Evolutionary conservation across 2,888 invertebrate genomes (phyloP), one percentile per base, ranked within the genome.

Genomic region (Brachyptera putata): DNA sequence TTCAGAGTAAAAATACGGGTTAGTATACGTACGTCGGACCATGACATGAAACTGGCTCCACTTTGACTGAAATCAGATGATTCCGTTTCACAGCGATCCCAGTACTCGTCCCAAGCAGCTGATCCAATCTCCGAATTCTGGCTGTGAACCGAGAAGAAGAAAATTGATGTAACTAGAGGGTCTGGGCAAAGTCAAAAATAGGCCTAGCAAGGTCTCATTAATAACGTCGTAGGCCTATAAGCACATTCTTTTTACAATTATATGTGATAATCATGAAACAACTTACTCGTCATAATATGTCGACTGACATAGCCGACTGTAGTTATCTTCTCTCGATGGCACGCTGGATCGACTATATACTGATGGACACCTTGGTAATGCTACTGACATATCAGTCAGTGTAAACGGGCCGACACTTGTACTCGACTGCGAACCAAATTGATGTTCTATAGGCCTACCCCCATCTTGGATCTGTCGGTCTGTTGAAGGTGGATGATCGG

Each of bases 31-130:
- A 63, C 64, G 53, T 64, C 64, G 26, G 64, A 37, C 64, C 64
- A 64, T 0, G 64, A 64, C 61, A 64, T 57, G 48, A 64, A 64
- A 36, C 64, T 64, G 13, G 62, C 56, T 9, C 43, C 59, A 37
- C 64, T 64, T 26, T 64, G 49, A 16, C 58, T 61, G 57, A 61
- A 55, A n/a, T 43, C 53, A 9, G 63, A 63, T 3, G 56, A 55
- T 5, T 46, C 60, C 5, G 55, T 49, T 14, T 57, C 61, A 13
- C 46, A 57, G 5, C 34, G 48, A n/a, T 58, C 49, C 56, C 58
- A 58, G n/a, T 39, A 41, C 25, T 39, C 43, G 7, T 53, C 61
- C 18, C 39, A 56, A 41, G 34, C 22, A 9, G 36, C 50, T 25
- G 37, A 50, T 7, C 57, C 63, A 53, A 58, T 61, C 7, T 39